Conservation (phyloP, 2,797 vertebrate species). For the Centroberyx gerrardi region DNA sequence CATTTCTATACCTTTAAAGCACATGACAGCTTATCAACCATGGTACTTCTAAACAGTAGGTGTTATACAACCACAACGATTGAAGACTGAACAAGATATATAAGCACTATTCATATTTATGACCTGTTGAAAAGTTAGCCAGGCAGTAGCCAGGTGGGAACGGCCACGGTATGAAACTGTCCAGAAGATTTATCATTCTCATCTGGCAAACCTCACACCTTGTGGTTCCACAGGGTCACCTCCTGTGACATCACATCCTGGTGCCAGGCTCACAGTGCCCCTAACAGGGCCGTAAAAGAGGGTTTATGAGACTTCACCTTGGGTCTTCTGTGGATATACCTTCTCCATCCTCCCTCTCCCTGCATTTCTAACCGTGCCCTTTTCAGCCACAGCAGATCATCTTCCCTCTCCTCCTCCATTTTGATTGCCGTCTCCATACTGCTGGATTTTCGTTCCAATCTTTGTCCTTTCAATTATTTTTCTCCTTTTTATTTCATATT, state of each 20-base stretch:
- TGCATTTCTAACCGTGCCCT: conserved; percentile 17
- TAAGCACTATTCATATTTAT: conserved; percentile 55
- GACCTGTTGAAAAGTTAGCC: conserved; percentile 61
- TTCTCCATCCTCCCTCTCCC: background rate
- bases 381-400: conserved; percentile 28
- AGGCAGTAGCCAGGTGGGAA: conserved; percentile 60
- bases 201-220: conserved; percentile 67
- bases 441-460: conserved; percentile 23
- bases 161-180: conserved; percentile 61
- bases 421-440: conserved; percentile 21
- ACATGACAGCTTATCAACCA: background rate
- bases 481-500: conserved; percentile 19
- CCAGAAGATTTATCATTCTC: conserved; percentile 70
- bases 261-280: conserved; percentile 61
- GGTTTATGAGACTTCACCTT: conserved; percentile 51
- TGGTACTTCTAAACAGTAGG: background rate
- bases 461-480: conserved; percentile 5
- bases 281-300: conserved; percentile 62
- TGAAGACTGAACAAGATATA: conserved; percentile 18
- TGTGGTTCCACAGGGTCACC: conserved; percentile 59
- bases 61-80: conserved; percentile 9
- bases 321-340: conserved; percentile 29
- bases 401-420: conserved; percentile 20
- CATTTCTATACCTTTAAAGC: background rate
- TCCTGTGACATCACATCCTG: conserved; percentile 76